These are phyloP conservation scores for Oophaga sylvatica DNA, from an alignment of 2,797 vertebrate genomes.

Conservation along the genomic window DNA sequence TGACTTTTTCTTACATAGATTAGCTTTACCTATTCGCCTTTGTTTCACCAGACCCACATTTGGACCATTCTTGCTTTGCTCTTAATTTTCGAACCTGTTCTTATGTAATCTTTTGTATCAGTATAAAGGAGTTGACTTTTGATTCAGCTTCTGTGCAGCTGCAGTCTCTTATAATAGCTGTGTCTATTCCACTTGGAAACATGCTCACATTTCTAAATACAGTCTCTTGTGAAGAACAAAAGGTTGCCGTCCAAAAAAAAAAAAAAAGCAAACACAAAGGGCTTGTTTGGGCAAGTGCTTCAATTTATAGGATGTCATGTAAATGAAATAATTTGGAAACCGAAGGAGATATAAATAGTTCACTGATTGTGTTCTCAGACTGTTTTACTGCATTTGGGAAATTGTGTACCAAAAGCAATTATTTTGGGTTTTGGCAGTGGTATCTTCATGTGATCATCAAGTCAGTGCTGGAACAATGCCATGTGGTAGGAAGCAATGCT, in stretches of 20 bases:
- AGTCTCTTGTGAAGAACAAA: constrained; percentile 48
- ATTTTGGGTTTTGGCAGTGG: constrained; percentile 3
- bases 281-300: constrained; percentile 45
- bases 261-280: constrained; percentile 49
- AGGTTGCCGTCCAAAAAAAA: constrained; percentile 36
- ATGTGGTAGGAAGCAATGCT: neutral
- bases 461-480: neutral
- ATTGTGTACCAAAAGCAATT: constrained; percentile 9
- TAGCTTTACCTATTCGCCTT: neutral
- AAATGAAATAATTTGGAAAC: constrained; percentile 46
- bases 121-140: constrained; percentile 41
- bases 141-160: constrained; percentile 34
- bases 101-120: constrained; percentile 33
- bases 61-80: neutral
- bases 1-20: too few species aligned
- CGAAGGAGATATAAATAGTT: constrained; percentile 32
- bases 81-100: constrained; percentile 16
- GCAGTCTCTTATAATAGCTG: constrained; percentile 17
- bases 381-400: constrained; percentile 19
- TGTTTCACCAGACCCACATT: neutral
- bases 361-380: neutral
- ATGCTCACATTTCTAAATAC: constrained; percentile 53
- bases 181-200: constrained; percentile 41
- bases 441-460: neutral
- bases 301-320: constrained; percentile 47